Base-by-base conservation (phyloP, 2,113 vertebrate genomes). In the Morone chrysops region DNA sequence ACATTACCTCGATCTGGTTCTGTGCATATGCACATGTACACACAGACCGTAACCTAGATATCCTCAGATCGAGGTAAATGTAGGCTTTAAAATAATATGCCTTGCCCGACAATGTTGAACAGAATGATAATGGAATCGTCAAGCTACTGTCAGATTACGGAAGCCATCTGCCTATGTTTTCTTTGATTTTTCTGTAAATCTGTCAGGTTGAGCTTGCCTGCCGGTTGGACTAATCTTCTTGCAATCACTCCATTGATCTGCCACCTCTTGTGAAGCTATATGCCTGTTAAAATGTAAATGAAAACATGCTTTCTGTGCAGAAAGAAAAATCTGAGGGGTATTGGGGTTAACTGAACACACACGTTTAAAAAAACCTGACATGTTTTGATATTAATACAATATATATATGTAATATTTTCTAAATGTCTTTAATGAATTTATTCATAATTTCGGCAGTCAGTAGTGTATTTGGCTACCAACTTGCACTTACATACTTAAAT, bases 161-260 rank as follows among this genome's bases (percentile, higher is more conserved):
- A 60, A 74, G 38, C 70, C 45, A 74, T 74, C 50, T 78, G 83
- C 41, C 56, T 18, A 2, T 53, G 51, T 78, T 81, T 68, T 57
- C 41, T 77, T 78, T 54, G 40, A 69, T 75, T 25, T 83, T 54
- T 69, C 51, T 70, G 20, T 56, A 12, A 25, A 83, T 36, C 62
- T 16, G 10, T 53, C 61, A 36, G 45, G 47, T 13, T 78, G 69
- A 75, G 67, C 41, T 57, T 8, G 2, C 16, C 20, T 71, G 48
- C n/a, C 59, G 20, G 18, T 43, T 54, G n/a, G 20, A 61, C 41
- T 57, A 62, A 72, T 80, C 41, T 57, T n/a, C n/a, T 17, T 14
- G 16, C 68, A 66, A 70, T 72, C 9, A 38, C 41, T 45, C 31
- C 53, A 81, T 73, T 62, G 48, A 78, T 78, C 7, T 0, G 14